Base-by-base conservation (phyloP, 2,113 vertebrate genomes). In the Oreotrochilus melanogaster region DNA sequence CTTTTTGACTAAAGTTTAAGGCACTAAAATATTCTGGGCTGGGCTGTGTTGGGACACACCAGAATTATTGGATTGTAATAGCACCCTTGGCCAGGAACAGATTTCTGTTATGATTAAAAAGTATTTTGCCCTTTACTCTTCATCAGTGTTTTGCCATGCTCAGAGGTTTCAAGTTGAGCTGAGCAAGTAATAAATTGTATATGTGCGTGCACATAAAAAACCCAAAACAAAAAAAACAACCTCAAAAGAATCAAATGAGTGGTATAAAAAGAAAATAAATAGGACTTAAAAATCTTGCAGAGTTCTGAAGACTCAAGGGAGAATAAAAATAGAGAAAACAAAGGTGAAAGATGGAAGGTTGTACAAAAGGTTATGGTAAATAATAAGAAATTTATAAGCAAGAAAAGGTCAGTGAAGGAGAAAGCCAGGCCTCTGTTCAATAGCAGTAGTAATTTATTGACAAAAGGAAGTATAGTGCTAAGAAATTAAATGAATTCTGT, bases 351-450 rank as follows among this genome's bases (percentile, higher is more conserved):
- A 67, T 75, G 78, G 85, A 93, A 92, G 30, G 51, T 82, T 83
- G 50, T 53, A 61, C 31, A 47, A 92, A 92, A 18, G 30, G 48
- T 27, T 86, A 56, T 22, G 39, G 83, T 89, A 92, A 75, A 74
- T 80, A 92, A 90, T 76, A 92, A 91, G 88, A 88, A 93, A 91
- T 67, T 79, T 73, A 61, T 48, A 90, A 94, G 74, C 7, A 62
- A 31, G 27, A 66, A 86, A 57, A 78, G 56, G 42, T 91, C 71
- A 89, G 65, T 57, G 62, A 42, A 87, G 65, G n/a, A 92, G n/a
- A 61, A 56, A 54, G 18, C 25, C 56, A 83, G 72, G 43, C 47
- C 56, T 96, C 75, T 67, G 43, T 57, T 76, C 62, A 43, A 43
- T 39, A 73, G 45, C 43, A 30, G 65, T 48, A 50, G 73, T 83